Evolutionary conservation across 2,888 invertebrate species (phyloP), one percentile per base, ranked within the genome.

Genomic region (Campoplex capitator): DNA sequence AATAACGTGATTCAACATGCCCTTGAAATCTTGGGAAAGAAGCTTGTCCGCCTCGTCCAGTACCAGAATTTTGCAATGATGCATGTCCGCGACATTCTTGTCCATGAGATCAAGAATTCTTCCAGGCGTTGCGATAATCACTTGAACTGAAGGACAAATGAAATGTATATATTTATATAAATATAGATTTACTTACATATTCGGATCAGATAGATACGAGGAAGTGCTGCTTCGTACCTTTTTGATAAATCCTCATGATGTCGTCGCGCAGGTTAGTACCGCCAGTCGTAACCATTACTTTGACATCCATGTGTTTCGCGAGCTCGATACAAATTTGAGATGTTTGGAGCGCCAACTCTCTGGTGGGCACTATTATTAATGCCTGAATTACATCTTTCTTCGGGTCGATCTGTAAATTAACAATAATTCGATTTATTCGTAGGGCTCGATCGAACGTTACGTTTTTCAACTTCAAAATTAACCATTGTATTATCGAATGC

Each of bases 21-120:
- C 98, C 95, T 99, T 99, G 95, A 99, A 99, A 96, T 99, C 99
- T 96, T 99, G 99, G 89, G 99, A 99, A 91, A 99, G 96, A 92
- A 99, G 96, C 95, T 99, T 99, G 95, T 99, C 99, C 90, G 99
- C 99, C 96, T 99, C 99, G 95, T 99, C 99, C 93, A 99, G 96
- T 91, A 99, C 99, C 93, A 99, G 96, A 95, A 98, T 99, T 95
- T 97, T 97, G 96, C 99, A 99, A 93, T 98, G 97, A 92, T 98
- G 97, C 97, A 99, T 98, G 95, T 98, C 97, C 84, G 99, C 98
- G 86, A 97, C 96, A 91, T 98, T 97, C 95, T 99, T 99, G 95
- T 99, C 99, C 98, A 99, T 99, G 95, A 99, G 97, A 96, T 99
- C 99, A 94, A 99, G 97, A 95, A 99, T 99, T 95, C 99, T 97